A percentile compares a stretch with the other conserved stretches of the same genome.
Conservation (phyloP, 2,888 invertebrate species). For the Encarsia formosa region DNA sequence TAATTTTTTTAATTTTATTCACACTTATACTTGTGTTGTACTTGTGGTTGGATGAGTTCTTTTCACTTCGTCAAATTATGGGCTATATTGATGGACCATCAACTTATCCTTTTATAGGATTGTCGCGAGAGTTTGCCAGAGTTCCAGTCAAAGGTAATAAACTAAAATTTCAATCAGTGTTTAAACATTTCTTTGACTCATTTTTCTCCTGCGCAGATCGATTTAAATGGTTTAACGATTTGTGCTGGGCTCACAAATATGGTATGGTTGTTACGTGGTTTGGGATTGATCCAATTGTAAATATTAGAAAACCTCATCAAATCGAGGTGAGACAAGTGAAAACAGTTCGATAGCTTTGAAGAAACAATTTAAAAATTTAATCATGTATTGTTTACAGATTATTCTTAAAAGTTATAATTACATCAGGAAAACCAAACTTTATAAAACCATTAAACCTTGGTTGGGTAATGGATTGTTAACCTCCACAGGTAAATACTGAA, state of each 20-base stretch:
- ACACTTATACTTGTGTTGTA: slow-evolving; percentile 1
- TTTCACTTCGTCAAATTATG: slow-evolving; percentile 18
- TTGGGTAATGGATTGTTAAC: slow-evolving; percentile 53
- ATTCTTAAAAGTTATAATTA: slow-evolving; percentile 50
- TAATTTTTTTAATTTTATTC: slow-evolving; percentile 6
- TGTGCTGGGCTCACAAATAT: slow-evolving; percentile 28
- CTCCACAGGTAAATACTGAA: slow-evolving; percentile 43
- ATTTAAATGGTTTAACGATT: slow-evolving; percentile 28
- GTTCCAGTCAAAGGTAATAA: slow-evolving; percentile 28
- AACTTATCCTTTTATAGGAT: slow-evolving; percentile 31
- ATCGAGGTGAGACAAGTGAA: slow-evolving; percentile 31
- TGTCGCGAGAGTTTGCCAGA: slow-evolving; percentile 20
- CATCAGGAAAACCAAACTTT: slow-evolving; percentile 51
- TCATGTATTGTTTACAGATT: slow-evolving; percentile 10
- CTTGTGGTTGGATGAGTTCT: slow-evolving; percentile 21
- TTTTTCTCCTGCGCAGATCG: slow-evolving; percentile 29
- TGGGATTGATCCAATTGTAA: slow-evolving; percentile 25
- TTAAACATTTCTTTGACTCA: background rate
- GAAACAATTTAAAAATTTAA: no score
- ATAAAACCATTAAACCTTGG: slow-evolving; percentile 51
- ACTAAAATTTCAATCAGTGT: background rate
- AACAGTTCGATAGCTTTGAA: no score
- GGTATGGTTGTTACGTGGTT: slow-evolving; percentile 35
- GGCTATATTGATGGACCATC: slow-evolving; percentile 34
- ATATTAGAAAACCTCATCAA: slow-evolving; percentile 35